Conservation (phyloP, 2,888 invertebrate genomes). For the Meloe dianella region DNA sequence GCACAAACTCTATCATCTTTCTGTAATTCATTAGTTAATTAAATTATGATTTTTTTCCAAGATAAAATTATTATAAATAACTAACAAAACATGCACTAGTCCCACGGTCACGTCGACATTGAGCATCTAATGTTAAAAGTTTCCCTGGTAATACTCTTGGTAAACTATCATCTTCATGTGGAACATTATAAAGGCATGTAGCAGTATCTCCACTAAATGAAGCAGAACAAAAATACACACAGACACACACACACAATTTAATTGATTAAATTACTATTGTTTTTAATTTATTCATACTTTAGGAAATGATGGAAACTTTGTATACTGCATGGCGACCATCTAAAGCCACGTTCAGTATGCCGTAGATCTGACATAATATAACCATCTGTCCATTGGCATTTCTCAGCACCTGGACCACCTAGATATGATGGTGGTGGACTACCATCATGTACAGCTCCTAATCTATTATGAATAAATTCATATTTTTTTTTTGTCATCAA, state of each 20-base stretch:
- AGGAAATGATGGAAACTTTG: slow-evolving; percentile 94
- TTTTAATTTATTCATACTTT: slow-evolving; percentile 69
- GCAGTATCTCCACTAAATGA: slow-evolving; percentile 92
- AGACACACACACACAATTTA: no score
- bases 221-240: no score
- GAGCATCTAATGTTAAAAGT: slow-evolving; percentile 86
- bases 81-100: slow-evolving; percentile 82
- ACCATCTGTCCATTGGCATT: slow-evolving; percentile 95
- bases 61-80: slow-evolving; percentile 33
- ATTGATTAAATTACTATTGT: slow-evolving; percentile 36
- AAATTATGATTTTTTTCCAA: neutral
- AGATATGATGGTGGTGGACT: slow-evolving; percentile 93
- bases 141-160: slow-evolving; percentile 90
- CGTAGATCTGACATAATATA: slow-evolving; percentile 95
- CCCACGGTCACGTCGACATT: slow-evolving; percentile 90
- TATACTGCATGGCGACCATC: slow-evolving; percentile 92
- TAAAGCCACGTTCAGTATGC: slow-evolving; percentile 93
- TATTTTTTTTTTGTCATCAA: no score
- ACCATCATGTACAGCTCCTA: slow-evolving; percentile 96
- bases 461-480: slow-evolving; percentile 64
- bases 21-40: slow-evolving; percentile 66
- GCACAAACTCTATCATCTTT: slow-evolving; percentile 96
- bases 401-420: slow-evolving; percentile 92
- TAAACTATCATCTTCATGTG: slow-evolving; percentile 90
- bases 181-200: slow-evolving; percentile 90